phyloP scores from a whole-genome alignment of 2,797 vertebrate genomes.

The Sylvilagus floridanus region DNA sequence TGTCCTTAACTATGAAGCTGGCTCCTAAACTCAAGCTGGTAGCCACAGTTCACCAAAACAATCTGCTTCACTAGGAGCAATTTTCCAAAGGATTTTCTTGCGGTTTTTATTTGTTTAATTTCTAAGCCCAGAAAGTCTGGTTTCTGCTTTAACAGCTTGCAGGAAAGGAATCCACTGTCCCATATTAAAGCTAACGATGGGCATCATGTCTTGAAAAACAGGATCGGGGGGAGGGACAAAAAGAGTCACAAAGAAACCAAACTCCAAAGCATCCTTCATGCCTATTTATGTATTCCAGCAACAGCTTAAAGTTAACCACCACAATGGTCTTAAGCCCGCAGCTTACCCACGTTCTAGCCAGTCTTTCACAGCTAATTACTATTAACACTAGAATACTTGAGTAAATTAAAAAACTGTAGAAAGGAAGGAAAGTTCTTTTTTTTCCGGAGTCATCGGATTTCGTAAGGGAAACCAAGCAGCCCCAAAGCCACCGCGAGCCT shows the following conservation, averaged over 20 bases:
- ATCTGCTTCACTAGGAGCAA: not conserved
- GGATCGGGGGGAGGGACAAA: fast-evolving
- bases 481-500: not conserved
- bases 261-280: not conserved
- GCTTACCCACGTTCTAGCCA: not conserved
- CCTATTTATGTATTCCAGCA: not conserved
- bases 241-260: not conserved
- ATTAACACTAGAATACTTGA: not conserved
- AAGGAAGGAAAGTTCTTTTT: not conserved
- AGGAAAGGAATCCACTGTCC: not conserved
- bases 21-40: conserved; percentile 17
- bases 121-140: not conserved
- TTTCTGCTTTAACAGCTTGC: not conserved
- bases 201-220: not conserved
- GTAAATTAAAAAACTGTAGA: not conserved
- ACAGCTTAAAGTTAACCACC: not conserved
- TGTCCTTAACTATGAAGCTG: not conserved
- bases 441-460: not conserved
- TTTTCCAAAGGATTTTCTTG: not conserved
- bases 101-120: not conserved
- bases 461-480: not conserved
- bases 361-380: not conserved
- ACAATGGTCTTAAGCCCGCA: not conserved
- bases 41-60: conserved; percentile 9
- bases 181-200: not conserved